Evolutionary conservation across 2,797 vertebrate genomes (phyloP).

Genomic region (Tinamus major): DNA sequence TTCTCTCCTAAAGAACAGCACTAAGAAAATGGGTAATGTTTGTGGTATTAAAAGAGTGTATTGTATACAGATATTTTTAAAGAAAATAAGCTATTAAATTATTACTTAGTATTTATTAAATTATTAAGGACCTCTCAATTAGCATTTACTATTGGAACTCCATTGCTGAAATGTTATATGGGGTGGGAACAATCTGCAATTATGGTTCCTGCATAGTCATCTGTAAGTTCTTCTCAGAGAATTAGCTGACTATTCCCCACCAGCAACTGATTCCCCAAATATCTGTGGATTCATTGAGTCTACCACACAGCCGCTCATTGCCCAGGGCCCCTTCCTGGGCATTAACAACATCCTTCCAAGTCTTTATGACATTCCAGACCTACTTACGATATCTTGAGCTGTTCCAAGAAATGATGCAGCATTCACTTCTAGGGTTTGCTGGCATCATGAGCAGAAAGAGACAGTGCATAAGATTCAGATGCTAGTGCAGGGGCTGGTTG

Average conservation of each 20-base stretch:
- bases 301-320: not conserved
- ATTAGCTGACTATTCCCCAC: not conserved
- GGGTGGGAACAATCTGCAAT: not conserved
- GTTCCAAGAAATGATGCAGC: not conserved
- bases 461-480: not conserved
- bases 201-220: not conserved
- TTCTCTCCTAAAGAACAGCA: not conserved
- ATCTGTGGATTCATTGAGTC: not conserved
- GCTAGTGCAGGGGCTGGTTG: not conserved
- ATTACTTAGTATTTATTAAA: slow-evolving; percentile 45
- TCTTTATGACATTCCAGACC: not conserved
- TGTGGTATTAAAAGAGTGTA: slow-evolving; percentile 15
- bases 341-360: not conserved
- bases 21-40: not conserved
- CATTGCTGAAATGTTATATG: not conserved
- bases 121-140: slow-evolving; percentile 46
- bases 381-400: not conserved
- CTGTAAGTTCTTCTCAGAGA: not conserved
- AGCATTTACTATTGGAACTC: slow-evolving; percentile 1
- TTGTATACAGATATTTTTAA: slow-evolving; percentile 38
- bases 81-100: slow-evolving; percentile 15
- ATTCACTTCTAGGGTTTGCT: not conserved
- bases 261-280: not conserved
- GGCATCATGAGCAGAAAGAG: not conserved
- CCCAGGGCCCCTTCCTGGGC: not conserved